phyloP scores from a whole-genome alignment of 2,797 vertebrate genomes.

The Sphaeramia orbicularis region DNA sequence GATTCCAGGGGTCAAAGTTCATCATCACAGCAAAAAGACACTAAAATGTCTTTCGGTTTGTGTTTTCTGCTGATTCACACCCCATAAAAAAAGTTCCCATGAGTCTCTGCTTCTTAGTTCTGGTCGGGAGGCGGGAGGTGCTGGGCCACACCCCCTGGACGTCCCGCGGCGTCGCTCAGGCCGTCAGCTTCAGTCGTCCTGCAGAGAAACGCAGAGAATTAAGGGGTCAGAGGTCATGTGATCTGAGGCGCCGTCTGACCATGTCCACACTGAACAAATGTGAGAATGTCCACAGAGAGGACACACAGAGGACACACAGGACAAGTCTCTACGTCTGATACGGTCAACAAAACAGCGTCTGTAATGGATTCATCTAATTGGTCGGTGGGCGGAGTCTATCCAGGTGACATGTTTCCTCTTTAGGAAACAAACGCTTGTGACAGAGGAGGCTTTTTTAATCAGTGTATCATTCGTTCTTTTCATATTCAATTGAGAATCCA shows the following conservation, averaged over 20 bases:
- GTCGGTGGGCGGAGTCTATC: too few species aligned
- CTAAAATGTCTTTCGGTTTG: not conserved
- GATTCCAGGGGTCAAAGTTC: not conserved
- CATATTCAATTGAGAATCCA: too few species aligned
- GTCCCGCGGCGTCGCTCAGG: slow-evolving; percentile 53
- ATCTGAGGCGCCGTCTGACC: not conserved
- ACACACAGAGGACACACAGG: too few species aligned
- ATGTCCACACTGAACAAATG: slow-evolving; percentile 49
- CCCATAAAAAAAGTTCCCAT: slow-evolving; percentile 18
- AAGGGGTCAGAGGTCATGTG: not conserved
- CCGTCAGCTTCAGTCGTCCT: slow-evolving; percentile 84
- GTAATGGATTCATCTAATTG: too few species aligned
- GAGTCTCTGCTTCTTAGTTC: slow-evolving; percentile 12
- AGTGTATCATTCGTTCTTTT: too few species aligned
- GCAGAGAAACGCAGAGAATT: slow-evolving; percentile 12
- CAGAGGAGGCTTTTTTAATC: too few species aligned
- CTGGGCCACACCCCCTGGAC: slow-evolving; percentile 31
- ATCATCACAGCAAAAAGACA: slow-evolving; percentile 8
- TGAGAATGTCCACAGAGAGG: too few species aligned
- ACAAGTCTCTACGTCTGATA: too few species aligned
- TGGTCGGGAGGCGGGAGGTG: not conserved
- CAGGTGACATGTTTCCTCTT: too few species aligned
- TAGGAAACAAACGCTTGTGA: too few species aligned
- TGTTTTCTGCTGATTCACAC: not conserved
- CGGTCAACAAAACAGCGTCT: too few species aligned